Base-by-base conservation (phyloP, 2,888 invertebrate species). In the Dyspetes luteomarginatus region DNA sequence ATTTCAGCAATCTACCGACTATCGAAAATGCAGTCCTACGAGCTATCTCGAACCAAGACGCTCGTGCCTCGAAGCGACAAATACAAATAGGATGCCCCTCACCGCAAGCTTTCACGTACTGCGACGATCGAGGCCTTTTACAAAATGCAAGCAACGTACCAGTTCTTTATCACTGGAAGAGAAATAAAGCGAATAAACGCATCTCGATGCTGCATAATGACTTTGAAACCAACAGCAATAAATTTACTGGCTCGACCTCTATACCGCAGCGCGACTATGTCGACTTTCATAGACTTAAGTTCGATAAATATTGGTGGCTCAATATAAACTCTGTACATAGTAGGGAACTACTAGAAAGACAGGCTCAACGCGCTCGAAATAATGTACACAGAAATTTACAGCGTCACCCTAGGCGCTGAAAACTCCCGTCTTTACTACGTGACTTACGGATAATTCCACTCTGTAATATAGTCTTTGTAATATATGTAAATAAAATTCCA, bases 101-200 rank as follows among this genome's bases (percentile, higher is more conserved):
- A 2, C 56, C 56, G 17, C 56, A 56, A 56, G 56, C 28, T 15
- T 56, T 56, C 56, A 28, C n/a, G 0, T 28, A 4, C n/a, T 56
- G 28, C 17, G 56, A 56, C 4, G 3, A 15, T 1, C 2, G 4
- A 12, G 56, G 56, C 3, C 3, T 26, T 1, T 9, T 30, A 0
- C 56, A 56, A n/a, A 56, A 30, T 15, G 28, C 4, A 0, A n/a
- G 19, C 1, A 65, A 65, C 7, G 19, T 48, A 1, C 65, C 65
- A 0, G 1, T 30, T 0, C 9, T 65, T 0, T 65, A 48, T 28
- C 65, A 65, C 17, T 65, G 65, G 48, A 48, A 30, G 4, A n/a
- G 65, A 17, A 65, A 65, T 19, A 65, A 50, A 9, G 65, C 65
- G 50, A 50, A 65, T 17, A 65, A 50, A 28, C 48, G 65, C 1